These are phyloP conservation scores for Lophochroa leadbeateri DNA, from an alignment of 2,113 vertebrate species.

Conservation along the genomic window DNA sequence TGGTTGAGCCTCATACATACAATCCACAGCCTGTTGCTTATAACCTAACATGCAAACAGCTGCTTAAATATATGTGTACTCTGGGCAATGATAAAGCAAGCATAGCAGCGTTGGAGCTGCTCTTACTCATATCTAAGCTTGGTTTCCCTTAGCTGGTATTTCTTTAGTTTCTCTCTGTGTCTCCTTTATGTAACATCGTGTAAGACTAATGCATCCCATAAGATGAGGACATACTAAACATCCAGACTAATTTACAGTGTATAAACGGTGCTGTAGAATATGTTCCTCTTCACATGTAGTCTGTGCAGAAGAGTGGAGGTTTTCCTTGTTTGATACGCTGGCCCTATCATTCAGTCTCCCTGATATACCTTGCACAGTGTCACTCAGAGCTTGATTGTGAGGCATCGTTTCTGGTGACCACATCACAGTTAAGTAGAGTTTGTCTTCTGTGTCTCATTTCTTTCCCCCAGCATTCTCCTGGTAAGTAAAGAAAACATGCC, in stretches of 20 bases:
- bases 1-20: not conserved
- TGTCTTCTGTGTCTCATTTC: not conserved
- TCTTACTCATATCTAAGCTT: not conserved
- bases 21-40: not conserved
- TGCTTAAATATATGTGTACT: not conserved
- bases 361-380: not conserved
- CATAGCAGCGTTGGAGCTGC: not conserved
- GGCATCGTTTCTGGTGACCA: not conserved
- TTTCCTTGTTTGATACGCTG: not conserved
- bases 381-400: not conserved
- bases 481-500: conserved; percentile 19
- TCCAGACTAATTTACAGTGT: not conserved
- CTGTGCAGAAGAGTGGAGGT: not conserved
- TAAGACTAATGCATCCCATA: not conserved
- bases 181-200: not conserved
- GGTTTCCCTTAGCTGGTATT: not conserved
- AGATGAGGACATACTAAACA: not conserved
- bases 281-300: not conserved
- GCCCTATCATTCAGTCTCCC: not conserved
- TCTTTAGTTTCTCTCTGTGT: not conserved
- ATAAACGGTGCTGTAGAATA: not conserved
- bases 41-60: not conserved
- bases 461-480: not conserved
- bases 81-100: not conserved
- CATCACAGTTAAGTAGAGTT: not conserved